phyloP scores from a whole-genome alignment of 2,888 invertebrate genomes.

The Anticlea derivata region DNA sequence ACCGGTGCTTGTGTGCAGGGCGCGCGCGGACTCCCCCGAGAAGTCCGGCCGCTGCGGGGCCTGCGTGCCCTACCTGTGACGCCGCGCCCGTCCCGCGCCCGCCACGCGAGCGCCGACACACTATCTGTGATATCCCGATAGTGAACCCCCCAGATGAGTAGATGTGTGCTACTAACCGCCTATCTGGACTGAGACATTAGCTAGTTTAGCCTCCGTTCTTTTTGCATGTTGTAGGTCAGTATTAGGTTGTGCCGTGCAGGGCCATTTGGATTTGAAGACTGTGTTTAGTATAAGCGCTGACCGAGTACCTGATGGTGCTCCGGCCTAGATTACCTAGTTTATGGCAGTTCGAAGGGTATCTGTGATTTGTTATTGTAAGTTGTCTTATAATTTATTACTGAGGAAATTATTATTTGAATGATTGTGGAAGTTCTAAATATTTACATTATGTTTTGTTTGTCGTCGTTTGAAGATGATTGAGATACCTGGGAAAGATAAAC shows the following conservation, averaged over 20 bases:
- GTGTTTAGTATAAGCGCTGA: conserved; percentile 68
- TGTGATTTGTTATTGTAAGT: conserved; percentile 79
- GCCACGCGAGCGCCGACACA: conserved; percentile 50
- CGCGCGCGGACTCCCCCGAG: conserved; percentile 74
- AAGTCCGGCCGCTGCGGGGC: conserved; percentile 71
- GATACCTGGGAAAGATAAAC: background rate
- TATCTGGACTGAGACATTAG: conserved; percentile 41
- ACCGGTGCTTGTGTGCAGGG: conserved; percentile 79
- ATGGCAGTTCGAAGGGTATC: conserved; percentile 72
- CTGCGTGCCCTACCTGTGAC: conserved; percentile 79
- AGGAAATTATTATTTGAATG: conserved; percentile 42
- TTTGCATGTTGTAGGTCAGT: conserved; percentile 51
- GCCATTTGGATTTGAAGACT: conserved; percentile 74
- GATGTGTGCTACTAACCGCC: conserved; percentile 66
- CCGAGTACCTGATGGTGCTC: conserved; percentile 24
- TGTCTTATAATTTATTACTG: conserved; percentile 60
- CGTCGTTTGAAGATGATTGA: background rate
- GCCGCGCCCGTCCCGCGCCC: conserved; percentile 33
- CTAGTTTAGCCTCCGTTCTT: conserved; percentile 53
- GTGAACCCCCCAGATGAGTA: conserved; percentile 67
- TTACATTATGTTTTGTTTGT: conserved; percentile 28
- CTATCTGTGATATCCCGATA: conserved; percentile 74
- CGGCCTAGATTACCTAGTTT: conserved; percentile 43
- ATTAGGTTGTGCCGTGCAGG: conserved; percentile 56
- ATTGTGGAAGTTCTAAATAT: conserved; percentile 41